A percentile compares a stretch with the other conserved stretches of the same genome.
Evolutionary conservation across 1,140 invertebrate genomes (phyloP).

Genomic region (Trinorchestia longiramus): DNA sequence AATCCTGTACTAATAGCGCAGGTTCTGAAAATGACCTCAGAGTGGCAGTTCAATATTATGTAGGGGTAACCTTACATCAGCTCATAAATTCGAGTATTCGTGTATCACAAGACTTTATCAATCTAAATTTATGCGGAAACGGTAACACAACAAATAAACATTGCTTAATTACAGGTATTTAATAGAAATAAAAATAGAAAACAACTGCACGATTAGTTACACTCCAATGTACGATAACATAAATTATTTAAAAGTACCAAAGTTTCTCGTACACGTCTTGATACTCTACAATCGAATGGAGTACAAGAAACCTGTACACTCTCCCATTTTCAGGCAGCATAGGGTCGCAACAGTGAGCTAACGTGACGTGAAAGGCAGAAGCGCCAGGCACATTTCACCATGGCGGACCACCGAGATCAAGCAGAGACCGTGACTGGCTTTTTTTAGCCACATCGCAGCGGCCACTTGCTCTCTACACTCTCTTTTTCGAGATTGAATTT

Average conservation of each 20-base stretch:
- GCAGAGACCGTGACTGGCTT: conserved; percentile 47
- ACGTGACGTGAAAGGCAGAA: conserved; percentile 35
- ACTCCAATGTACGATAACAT: too few relatives aligned
- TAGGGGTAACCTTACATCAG: neutral
- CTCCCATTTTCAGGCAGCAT: neutral
- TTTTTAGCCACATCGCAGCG: conserved; percentile 42
- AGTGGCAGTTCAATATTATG: neutral
- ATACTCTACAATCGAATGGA: neutral
- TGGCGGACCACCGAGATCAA: conserved; percentile 43
- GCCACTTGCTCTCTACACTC: conserved; percentile 49
- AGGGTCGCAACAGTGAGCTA: neutral
- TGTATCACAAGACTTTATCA: neutral
- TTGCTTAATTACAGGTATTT: too few relatives aligned
- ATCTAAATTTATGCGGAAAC: neutral
- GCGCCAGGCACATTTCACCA: conserved; percentile 18
- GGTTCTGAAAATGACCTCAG: neutral
- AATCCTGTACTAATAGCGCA: neutral
- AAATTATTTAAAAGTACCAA: neutral
- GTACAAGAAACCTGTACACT: neutral
- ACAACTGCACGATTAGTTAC: too few relatives aligned
- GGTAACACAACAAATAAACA: too few relatives aligned
- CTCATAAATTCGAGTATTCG: neutral
- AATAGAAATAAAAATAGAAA: too few relatives aligned
- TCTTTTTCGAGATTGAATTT: conserved; percentile 54
- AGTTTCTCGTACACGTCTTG: neutral